Evolutionary conservation across 2,113 vertebrate species (phyloP).

Genomic region (Pseudonaja textilis): DNA sequence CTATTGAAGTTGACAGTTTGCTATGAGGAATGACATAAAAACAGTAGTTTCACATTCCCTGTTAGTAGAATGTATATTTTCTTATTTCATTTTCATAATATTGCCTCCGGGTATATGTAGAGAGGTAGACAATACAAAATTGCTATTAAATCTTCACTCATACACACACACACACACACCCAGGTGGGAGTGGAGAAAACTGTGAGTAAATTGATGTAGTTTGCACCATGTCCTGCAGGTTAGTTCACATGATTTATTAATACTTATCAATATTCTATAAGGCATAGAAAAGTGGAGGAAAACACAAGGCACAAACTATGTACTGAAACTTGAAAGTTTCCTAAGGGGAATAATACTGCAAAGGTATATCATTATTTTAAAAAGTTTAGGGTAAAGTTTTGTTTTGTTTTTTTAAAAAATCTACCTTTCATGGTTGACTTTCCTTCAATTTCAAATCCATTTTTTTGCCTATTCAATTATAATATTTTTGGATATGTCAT

Average conservation of each 20-base stretch:
- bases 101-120: neutral
- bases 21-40: neutral
- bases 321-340: constrained; percentile 12
- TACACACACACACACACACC: neutral
- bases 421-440: neutral
- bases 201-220: constrained; percentile 1
- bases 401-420: neutral
- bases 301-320: neutral
- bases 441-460: neutral
- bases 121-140: neutral
- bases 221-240: constrained; percentile 15
- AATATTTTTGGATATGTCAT: neutral
- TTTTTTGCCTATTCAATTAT: neutral
- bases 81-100: constrained; percentile 39
- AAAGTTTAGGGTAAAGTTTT: neutral
- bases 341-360: neutral
- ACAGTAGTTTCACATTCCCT: neutral
- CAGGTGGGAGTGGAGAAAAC: neutral
- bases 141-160: constrained; percentile 11
- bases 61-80: constrained; percentile 23
- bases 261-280: constrained; percentile 36
- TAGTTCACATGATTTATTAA: constrained; percentile 24
- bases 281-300: neutral
- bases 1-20: neutral
- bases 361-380: neutral